phyloP scores from a whole-genome alignment of 2,797 vertebrate species.

The Glyptemys insculpta region DNA sequence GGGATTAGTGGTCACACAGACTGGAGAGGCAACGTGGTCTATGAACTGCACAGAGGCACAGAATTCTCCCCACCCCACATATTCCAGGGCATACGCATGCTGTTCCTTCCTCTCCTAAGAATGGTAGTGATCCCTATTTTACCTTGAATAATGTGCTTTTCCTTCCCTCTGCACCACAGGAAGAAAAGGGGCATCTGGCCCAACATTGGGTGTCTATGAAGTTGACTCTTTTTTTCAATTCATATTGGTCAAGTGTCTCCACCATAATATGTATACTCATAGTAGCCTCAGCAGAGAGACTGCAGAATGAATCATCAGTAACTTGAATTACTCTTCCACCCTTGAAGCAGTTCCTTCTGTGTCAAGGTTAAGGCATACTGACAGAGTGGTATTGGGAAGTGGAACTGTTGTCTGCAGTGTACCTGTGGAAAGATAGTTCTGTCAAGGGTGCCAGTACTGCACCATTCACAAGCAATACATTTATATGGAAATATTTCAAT shows the following conservation, averaged over 20 bases:
- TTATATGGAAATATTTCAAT: slow-evolving; percentile 37
- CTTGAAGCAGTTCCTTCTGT: neutral
- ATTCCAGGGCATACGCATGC: neutral
- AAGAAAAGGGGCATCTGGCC: neutral
- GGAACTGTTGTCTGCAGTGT: neutral
- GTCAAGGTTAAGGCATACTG: neutral
- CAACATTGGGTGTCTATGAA: neutral
- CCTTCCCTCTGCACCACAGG: neutral
- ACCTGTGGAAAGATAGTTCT: neutral
- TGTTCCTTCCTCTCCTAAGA: neutral
- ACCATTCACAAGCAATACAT: neutral
- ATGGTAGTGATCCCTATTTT: fast-evolving
- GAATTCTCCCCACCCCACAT: neutral
- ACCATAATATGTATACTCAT: neutral
- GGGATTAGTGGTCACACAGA: neutral
- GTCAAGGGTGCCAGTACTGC: neutral
- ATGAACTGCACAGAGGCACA: neutral
- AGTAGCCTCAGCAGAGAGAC: neutral
- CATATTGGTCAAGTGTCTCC: neutral
- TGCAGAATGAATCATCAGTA: neutral
- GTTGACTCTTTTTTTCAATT: neutral
- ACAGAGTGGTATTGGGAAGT: neutral
- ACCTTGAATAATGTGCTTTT: neutral
- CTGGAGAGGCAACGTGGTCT: neutral
- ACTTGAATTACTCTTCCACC: neutral